A percentile compares a stretch with the other conserved stretches of the same genome.
Conservation (phyloP, 2,113 vertebrate species). For the Caranx melampygus region DNA sequence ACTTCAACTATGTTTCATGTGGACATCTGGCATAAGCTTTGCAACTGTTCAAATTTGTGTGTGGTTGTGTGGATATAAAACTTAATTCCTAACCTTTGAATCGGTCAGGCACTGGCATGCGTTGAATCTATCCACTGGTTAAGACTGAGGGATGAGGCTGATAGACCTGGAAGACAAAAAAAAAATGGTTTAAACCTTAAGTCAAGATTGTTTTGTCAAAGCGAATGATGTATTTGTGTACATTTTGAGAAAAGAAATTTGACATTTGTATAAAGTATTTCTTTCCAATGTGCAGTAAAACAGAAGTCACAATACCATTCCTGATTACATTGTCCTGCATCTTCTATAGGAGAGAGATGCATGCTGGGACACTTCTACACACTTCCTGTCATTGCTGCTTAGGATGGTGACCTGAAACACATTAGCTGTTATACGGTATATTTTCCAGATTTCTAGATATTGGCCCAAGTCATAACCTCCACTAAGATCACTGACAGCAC, state of each 20-base stretch:
- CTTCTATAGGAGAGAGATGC: not conserved
- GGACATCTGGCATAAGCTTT: not conserved
- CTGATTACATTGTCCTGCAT: not conserved
- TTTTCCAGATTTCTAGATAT: conserved; percentile 6
- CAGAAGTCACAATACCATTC: not conserved
- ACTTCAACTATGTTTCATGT: not conserved
- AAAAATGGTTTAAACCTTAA: not conserved
- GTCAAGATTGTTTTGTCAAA: not conserved
- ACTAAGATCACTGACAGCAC: conserved; percentile 19
- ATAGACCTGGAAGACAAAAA: not conserved
- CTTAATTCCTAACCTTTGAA: not conserved
- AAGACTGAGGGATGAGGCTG: no score
- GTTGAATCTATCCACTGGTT: no score
- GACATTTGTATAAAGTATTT: not conserved
- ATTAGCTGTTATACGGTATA: not conserved
- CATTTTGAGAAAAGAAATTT: not conserved
- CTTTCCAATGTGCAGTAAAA: not conserved
- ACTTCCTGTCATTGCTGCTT: not conserved
- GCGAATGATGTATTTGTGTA: not conserved
- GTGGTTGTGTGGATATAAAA: not conserved
- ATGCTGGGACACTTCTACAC: not conserved
- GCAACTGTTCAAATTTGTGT: not conserved
- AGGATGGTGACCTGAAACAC: not conserved
- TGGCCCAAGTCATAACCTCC: conserved; percentile 10
- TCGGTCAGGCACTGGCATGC: not conserved